Evolutionary conservation across 2,797 vertebrate genomes (phyloP), one percentile per base, ranked within the genome.

Genomic region (Lycodopsis pacificus): DNA sequence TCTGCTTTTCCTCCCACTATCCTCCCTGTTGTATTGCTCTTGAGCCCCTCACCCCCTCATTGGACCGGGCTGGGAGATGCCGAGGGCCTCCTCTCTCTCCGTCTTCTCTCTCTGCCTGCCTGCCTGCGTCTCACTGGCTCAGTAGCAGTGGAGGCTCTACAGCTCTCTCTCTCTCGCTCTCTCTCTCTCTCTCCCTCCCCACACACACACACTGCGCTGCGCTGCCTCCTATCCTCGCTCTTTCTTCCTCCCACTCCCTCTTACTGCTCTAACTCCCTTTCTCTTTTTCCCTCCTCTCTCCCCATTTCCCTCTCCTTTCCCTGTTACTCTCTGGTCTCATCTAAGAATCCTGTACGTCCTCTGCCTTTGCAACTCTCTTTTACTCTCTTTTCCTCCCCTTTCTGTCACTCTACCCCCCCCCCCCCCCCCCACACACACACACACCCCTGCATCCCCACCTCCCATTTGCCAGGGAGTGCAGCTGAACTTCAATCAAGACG

Each of bases 401-500:
- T 77, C 61, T 82, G 46, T 79, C 79, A 59, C 75, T 80, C 56
- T 14, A 25, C 25, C 13, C 13, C 20, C 7, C 19, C 7, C 25
- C 25, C 25, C n/a, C 2, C n/a, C 36, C 77, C 66, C 74, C 40
- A n/a, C n/a, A n/a, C n/a, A n/a, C n/a, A n/a, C n/a, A n/a, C 81
- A n/a, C 67, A 3, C 20, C 48, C 46, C 20, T 17, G 27, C 27
- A 53, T 70, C 65, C 75, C 71, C 75, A 79, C 74, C 79, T 88
- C 71, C 67, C 49, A 72, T 90, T 89, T 88, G 79, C 82, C 80
- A 82, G 77, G 74, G 84, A 87, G 83, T 88, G 84, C 87, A 89
- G 88, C 92, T 86, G 87, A 94, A 94, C 92, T 94, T 94, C 91
- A 94, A 91, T 95, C 92, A 92, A 91, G 86, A 82, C 63, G 61